A percentile compares a stretch with the other conserved stretches of the same genome.
Conservation (phyloP, 2,888 invertebrate genomes). For the Pristionchus mayeri region DNA sequence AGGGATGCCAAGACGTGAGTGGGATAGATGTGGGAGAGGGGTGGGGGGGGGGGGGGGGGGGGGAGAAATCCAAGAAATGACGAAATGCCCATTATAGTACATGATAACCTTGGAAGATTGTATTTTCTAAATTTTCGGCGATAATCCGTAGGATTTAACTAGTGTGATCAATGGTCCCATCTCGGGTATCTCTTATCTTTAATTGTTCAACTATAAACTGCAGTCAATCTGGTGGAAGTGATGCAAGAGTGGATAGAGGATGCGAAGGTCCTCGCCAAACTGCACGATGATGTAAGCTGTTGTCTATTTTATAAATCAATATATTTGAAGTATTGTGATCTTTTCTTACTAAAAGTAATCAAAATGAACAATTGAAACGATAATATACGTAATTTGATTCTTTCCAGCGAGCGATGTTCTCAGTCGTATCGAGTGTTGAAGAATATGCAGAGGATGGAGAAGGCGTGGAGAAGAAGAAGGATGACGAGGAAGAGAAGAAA, state of each 20-base stretch:
- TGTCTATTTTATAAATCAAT: neutral
- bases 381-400: neutral
- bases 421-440: neutral
- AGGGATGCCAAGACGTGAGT: neutral
- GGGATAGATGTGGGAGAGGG: no score
- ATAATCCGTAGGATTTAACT: neutral
- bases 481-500: no score
- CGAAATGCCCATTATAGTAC: no score
- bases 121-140: neutral
- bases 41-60: no score
- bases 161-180: neutral
- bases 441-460: no score
- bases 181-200: neutral
- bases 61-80: no score
- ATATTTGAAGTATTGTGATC: neutral
- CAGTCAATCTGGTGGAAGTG: neutral
- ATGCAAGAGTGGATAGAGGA: conserved; percentile 27
- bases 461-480: no score
- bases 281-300: neutral
- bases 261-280: neutral
- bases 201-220: neutral
- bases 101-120: neutral
- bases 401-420: neutral
- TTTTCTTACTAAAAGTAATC: neutral
- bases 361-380: neutral